A percentile compares a stretch with the other conserved stretches of the same genome.
These are phyloP conservation scores for Trachemys scripta DNA, from an alignment of 2,113 vertebrate species.

Conservation along the genomic window DNA sequence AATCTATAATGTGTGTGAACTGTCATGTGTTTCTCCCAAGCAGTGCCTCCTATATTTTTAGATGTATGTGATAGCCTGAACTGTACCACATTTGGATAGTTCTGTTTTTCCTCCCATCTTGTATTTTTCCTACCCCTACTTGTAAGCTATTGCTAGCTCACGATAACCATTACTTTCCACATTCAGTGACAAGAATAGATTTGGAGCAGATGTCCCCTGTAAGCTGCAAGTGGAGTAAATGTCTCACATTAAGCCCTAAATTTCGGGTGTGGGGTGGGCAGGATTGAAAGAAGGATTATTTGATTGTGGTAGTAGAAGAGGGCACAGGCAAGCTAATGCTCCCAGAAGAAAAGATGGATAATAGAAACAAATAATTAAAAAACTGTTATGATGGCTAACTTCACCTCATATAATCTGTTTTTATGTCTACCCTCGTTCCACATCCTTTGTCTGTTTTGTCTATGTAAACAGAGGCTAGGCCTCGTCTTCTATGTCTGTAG, in stretches of 20 bases:
- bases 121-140: not conserved
- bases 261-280: not conserved
- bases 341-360: not conserved
- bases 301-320: not conserved
- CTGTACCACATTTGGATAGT: not conserved
- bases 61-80: not conserved
- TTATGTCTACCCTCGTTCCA: not conserved
- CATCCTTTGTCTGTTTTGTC: not conserved
- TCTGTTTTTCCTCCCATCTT: fast-evolving
- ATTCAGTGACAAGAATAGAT: not conserved
- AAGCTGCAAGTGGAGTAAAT: not conserved
- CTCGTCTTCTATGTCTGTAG: not conserved
- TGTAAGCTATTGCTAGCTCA: not conserved
- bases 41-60: not conserved
- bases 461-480: not conserved
- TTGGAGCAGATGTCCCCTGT: not conserved
- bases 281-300: not conserved
- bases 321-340: not conserved
- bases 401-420: not conserved
- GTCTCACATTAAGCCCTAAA: not conserved
- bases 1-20: not conserved
- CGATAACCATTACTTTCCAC: not conserved
- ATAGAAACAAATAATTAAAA: not conserved
- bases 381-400: not conserved
- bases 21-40: not conserved